These are phyloP conservation scores for Morelia viridis DNA, from an alignment of 2,797 vertebrate species.

Conservation along the genomic window DNA sequence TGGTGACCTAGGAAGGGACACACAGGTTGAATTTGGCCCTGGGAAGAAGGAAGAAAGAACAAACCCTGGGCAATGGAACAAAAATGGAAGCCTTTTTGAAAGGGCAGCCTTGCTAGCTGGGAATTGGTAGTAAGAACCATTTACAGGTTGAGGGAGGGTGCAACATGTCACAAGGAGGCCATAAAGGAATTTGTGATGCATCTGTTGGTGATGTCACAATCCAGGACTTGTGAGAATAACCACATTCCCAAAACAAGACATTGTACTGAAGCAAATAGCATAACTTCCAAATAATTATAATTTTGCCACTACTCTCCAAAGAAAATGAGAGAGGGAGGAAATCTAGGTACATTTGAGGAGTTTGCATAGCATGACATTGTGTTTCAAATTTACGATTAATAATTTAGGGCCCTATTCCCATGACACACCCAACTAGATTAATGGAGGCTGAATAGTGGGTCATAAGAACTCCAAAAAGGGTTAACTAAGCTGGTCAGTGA, in stretches of 20 bases:
- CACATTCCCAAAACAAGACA: not conserved
- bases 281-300: not conserved
- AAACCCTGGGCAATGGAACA: not conserved
- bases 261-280: not conserved
- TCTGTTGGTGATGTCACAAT: not conserved
- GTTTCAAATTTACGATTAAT: not conserved
- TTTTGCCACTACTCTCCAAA: not conserved
- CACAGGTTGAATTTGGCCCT: not conserved
- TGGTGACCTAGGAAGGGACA: not conserved
- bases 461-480: not conserved
- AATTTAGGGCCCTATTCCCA: not conserved
- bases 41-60: not conserved
- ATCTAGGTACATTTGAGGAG: not conserved
- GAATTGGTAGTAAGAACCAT: not conserved
- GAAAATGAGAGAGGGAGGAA: not conserved
- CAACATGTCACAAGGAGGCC: not conserved
- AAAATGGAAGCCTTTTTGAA: not conserved
- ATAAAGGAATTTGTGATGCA: not conserved
- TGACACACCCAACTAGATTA: not conserved
- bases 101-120: not conserved
- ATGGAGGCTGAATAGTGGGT: not conserved
- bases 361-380: not conserved
- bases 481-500: not conserved
- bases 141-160: not conserved
- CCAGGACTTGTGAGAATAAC: not conserved